Conservation (phyloP, 2,797 vertebrate genomes). For the Cryptoprocta ferox region DNA sequence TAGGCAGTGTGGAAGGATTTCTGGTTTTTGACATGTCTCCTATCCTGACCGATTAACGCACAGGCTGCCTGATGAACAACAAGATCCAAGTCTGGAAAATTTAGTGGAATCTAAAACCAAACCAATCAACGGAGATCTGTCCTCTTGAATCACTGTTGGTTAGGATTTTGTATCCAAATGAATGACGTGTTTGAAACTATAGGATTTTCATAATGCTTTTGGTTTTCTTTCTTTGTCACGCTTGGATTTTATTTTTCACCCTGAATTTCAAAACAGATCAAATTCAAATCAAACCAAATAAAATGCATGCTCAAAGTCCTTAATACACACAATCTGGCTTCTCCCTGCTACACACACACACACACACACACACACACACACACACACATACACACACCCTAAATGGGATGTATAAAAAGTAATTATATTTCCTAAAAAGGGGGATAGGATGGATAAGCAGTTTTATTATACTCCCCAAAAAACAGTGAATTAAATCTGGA, state of each 20-base stretch:
- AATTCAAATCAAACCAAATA: not conserved
- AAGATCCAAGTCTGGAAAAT: not conserved
- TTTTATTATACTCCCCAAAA: not conserved
- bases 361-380: not conserved
- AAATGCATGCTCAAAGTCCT: not conserved
- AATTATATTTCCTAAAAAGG: not conserved
- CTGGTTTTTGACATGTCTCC: not conserved
- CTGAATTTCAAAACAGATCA: not conserved
- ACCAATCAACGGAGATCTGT: not conserved
- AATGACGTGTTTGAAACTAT: not conserved
- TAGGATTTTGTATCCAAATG: not conserved
- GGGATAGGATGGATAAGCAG: rapidly evolving
- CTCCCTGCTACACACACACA: not conserved
- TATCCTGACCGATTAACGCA: not conserved
- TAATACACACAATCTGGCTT: not conserved
- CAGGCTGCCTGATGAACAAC: not conserved
- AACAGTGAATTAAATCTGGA: not conserved
- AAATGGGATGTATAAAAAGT: not conserved
- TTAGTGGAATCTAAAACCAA: not conserved
- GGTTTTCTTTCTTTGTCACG: not conserved
- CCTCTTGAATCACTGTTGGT: not conserved
- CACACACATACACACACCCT: not conserved
- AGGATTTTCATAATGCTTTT: not conserved
- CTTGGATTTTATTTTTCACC: not conserved
- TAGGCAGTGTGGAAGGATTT: not conserved